phyloP scores from a whole-genome alignment of 2,888 invertebrate genomes.

The Drosophila kuntzei region DNA sequence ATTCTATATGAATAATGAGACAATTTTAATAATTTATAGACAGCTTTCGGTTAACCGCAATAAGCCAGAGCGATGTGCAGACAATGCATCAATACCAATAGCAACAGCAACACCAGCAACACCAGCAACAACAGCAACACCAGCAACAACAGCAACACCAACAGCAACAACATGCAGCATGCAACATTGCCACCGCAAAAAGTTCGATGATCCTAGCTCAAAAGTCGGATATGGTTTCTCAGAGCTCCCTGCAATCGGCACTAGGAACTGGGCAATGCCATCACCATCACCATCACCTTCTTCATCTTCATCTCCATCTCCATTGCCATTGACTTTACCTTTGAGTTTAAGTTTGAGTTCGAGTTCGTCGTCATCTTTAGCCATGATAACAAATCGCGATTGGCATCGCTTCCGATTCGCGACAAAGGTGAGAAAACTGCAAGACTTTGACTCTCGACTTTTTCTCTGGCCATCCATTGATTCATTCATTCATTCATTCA shows the following conservation, averaged over 20 bases:
- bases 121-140: constrained; percentile 31
- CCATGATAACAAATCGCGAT: constrained; percentile 74
- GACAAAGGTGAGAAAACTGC: constrained; percentile 73
- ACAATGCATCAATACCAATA: constrained; percentile 54
- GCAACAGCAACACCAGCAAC: background rate
- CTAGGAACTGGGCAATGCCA: constrained; percentile 40
- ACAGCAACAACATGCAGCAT: constrained; percentile 6
- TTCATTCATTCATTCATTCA: constrained; percentile 25
- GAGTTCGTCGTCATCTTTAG: constrained; percentile 34
- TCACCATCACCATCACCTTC: too few relatives aligned
- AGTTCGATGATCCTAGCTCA: constrained; percentile 78
- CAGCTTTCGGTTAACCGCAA: constrained; percentile 84
- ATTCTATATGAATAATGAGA: constrained; percentile 85
- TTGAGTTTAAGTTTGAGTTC: background rate
- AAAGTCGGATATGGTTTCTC: constrained; percentile 73
- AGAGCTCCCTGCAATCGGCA: constrained; percentile 6
- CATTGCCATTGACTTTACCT: constrained; percentile 6
- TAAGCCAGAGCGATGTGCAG: constrained; percentile 61
- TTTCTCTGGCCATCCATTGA: constrained; percentile 3
- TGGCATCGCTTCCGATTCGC: constrained; percentile 73
- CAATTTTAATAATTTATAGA: constrained; percentile 85
- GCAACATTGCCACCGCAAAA: constrained; percentile 58
- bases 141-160: constrained; percentile 31
- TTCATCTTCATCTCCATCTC: too few relatives aligned
- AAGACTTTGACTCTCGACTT: constrained; percentile 2